A percentile compares a stretch with the other conserved stretches of the same genome.
Conservation (phyloP, 2,888 invertebrate genomes). For the Chymomyza procnemis region DNA sequence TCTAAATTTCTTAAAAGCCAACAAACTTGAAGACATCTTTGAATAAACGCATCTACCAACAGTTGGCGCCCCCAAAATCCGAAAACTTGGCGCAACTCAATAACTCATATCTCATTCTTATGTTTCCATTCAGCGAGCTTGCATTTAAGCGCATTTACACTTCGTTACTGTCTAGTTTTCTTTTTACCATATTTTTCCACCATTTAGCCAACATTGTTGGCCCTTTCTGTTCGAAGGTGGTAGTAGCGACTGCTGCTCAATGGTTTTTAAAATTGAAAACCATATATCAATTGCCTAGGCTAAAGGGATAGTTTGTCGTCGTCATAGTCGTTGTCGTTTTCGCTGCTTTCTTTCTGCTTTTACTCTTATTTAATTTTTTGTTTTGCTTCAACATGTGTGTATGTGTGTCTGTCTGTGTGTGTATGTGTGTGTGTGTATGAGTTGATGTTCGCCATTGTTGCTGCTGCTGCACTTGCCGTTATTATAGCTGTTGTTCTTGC, state of each 20-base stretch:
- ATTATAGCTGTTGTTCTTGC: slow-evolving; percentile 15
- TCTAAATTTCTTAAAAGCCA: too few species aligned
- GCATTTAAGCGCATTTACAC: slow-evolving; percentile 20
- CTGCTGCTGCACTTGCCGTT: slow-evolving; percentile 15
- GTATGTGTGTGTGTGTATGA: slow-evolving; percentile 12
- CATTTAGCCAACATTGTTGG: slow-evolving; percentile 19
- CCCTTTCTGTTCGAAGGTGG: slow-evolving; percentile 12
- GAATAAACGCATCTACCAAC: too few species aligned
- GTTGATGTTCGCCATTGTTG: slow-evolving; percentile 8
- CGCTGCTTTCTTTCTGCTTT: neutral
- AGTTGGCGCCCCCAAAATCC: too few species aligned
- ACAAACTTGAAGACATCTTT: too few species aligned
- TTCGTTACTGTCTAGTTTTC: slow-evolving; percentile 18
- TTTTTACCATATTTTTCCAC: slow-evolving; percentile 27
- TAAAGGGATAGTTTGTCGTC: slow-evolving; percentile 46
- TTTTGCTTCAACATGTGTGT: slow-evolving; percentile 22
- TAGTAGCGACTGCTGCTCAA: slow-evolving; percentile 49
- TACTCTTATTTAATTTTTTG: slow-evolving; percentile 11
- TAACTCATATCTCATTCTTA: too few species aligned
- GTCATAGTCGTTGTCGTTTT: slow-evolving; percentile 12
- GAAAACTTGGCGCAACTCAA: too few species aligned
- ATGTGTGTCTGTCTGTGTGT: slow-evolving; percentile 18
- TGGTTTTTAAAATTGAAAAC: slow-evolving; percentile 74
- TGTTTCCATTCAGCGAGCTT: too few species aligned
- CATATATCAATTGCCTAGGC: slow-evolving; percentile 75